A percentile compares a stretch with the other conserved stretches of the same genome.
Conservation (phyloP, 2,113 vertebrate species). For the Lamprotornis superbus region DNA sequence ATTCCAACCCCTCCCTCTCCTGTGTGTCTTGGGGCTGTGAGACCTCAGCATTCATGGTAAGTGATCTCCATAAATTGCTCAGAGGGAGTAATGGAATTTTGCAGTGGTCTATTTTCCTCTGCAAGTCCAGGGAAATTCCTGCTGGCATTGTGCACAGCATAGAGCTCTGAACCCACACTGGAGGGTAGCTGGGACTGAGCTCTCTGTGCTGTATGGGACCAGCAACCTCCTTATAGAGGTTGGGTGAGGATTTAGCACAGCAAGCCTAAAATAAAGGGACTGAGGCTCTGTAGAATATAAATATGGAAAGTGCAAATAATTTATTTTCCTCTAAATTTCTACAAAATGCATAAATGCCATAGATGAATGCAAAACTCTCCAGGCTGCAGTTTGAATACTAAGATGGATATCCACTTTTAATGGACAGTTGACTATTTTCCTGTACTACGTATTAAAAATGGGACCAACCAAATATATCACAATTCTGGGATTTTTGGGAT, state of each 20-base stretch:
- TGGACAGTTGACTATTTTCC: not conserved
- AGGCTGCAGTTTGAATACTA: not conserved
- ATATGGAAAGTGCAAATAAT: not conserved
- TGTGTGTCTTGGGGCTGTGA: not conserved
- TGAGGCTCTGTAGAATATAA: not conserved
- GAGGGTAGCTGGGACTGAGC: not conserved
- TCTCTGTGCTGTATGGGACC: not conserved
- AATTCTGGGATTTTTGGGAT: not conserved
- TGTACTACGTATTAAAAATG: not conserved
- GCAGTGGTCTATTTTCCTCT: not conserved
- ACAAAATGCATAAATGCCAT: not conserved
- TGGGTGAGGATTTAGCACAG: not conserved
- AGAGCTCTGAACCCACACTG: not conserved
- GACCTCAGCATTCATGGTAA: not conserved
- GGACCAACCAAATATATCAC: not conserved
- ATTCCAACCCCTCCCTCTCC: rapidly evolving
- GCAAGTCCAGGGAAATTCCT: not conserved
- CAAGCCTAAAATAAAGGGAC: not conserved
- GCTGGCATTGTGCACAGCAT: not conserved
- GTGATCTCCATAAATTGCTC: not conserved
- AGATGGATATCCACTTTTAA: not conserved
- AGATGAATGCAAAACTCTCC: not conserved
- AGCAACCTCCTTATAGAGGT: not conserved
- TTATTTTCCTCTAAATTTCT: not conserved
- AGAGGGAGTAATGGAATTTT: not conserved